Evolutionary conservation across 2,113 vertebrate species (phyloP), one percentile per base, ranked within the genome.

Genomic region (Notothenia coriiceps): DNA sequence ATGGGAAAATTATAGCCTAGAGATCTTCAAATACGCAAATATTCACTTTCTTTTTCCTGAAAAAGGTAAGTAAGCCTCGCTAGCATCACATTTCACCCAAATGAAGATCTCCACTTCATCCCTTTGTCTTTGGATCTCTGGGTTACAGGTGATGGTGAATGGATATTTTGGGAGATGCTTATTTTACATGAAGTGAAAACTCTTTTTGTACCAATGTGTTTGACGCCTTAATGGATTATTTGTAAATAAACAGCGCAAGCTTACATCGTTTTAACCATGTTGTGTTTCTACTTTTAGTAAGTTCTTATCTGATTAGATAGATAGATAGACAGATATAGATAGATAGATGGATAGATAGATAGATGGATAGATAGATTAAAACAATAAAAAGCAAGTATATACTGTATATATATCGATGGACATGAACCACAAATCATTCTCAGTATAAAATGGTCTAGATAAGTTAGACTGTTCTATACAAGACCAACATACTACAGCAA

Each of bases 91-190:
- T n/a, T 54, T 33, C 12, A 54, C 6, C 0, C 4, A 35, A 5
- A 54, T 43, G 72, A 43, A 12, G 40, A 59, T 10, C 35, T 15
- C 14, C 10, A 17, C 3, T 29, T 60, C 56, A 22, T 25, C 9
- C 10, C 1, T 77, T 73, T 74, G 69, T 52, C 47, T 70, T 17
- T 13, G 18, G n/a, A 12, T 50, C 15, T 63, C 2, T 70, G n/a
- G n/a, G 12, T 50, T 60, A 2, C 46, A 22, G 3, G 8, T 52
- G 12, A 46, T 68, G 14, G 2, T 14, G 50, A 29, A 47, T 59
- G 22, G 22, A 35, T 43, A 20, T 52, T 68, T 64, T 54, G n/a
- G 6, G 61, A 46, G 6, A 71, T 68, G 22, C 11, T 50, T 15
- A 70, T 50, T 15, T 64, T 10, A 6, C 10, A 40, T 70, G 11